phyloP scores from a whole-genome alignment of 2,888 invertebrate species.

The Tetrapedia diversipes region DNA sequence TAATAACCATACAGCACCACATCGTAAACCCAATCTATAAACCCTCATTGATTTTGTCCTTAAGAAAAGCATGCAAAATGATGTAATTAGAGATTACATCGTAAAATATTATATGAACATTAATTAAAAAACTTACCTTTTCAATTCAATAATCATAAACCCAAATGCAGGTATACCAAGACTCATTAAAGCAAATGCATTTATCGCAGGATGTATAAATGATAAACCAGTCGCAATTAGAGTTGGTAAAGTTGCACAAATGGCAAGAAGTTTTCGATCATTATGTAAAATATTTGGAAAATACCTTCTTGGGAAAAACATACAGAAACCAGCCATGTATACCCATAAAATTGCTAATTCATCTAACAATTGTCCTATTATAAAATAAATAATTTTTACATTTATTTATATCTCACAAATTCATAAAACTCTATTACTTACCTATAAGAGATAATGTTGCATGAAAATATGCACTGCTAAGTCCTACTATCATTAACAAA shows the following conservation, averaged over 20 bases:
- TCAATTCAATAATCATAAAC: conserved; percentile 87
- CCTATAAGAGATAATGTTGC: conserved; percentile 91
- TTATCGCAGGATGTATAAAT: conserved; percentile 90
- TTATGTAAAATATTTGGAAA: conserved; percentile 88
- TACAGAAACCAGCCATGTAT: conserved; percentile 90
- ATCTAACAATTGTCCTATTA: conserved; percentile 89
- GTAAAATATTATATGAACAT: not conserved
- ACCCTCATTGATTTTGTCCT: conserved; percentile 87
- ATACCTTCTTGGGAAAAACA: conserved; percentile 89
- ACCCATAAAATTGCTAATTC: conserved; percentile 93
- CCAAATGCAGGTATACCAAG: conserved; percentile 88
- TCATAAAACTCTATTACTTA: conserved; percentile 68
- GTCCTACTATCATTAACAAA: conserved; percentile 90
- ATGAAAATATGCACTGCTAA: conserved; percentile 93
- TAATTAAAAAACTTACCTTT: conserved; percentile 83
- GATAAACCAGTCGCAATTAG: conserved; percentile 88
- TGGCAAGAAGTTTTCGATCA: conserved; percentile 87
- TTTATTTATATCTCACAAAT: not conserved
- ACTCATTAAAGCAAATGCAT: conserved; percentile 92
- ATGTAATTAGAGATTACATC: not conserved
- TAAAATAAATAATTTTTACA: conserved; percentile 26
- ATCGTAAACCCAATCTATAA: conserved; percentile 88
- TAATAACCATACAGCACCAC: conserved; percentile 87
- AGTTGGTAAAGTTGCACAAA: conserved; percentile 85
- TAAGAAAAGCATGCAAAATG: conserved; percentile 26